Base-by-base conservation (phyloP, 2,888 invertebrate genomes). In the Drosophila suboccidentalis region DNA sequence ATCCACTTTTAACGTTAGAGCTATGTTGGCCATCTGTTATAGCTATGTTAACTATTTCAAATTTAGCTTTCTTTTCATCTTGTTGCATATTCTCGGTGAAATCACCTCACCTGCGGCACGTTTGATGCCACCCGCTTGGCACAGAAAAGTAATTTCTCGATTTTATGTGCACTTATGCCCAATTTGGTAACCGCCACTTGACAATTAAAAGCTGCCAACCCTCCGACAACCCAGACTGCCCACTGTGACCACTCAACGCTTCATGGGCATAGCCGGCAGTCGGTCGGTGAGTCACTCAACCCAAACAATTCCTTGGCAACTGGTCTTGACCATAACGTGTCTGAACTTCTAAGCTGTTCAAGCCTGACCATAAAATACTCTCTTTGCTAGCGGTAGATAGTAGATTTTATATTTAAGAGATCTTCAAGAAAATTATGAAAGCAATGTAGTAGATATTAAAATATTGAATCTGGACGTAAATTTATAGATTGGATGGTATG, bases 181-280 rank as follows among this genome's bases (percentile, higher is more conserved):
- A 58, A 73, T 63, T 68, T 67, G 47, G 17, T 32, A 49, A 39
- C 62, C 32, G 22, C 39, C 34, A 67, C 74, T 73, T 54, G 51
- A 61, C 74, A 62, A 71, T 65, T 72, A 61, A 72, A 57, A 61
- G 66, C 60, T 34, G 29, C 36, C 34, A 55, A 49, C 68, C 53
- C 74, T 53, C 53, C 2, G 13, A 22, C 32, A 36, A 26, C 49
- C 53, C 51, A 34, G 29, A 15, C 87, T 55, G 32, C 84, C 84
- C 84, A 87, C 87, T 73, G 87, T 46, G 77, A 17, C 32, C 71
- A 68, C 84, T 76, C 50, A 58, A 70, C 54, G 59, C 61, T 60
- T 4, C 54, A 19, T 53, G 63, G 68, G 62, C 75, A 69, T 62
- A 58, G 66, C 63, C 50, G 54, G 58, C 60, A 47, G 60, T 36